Conservation (phyloP, 23 tunicate species). For the Trididemnum miniatum region DNA sequence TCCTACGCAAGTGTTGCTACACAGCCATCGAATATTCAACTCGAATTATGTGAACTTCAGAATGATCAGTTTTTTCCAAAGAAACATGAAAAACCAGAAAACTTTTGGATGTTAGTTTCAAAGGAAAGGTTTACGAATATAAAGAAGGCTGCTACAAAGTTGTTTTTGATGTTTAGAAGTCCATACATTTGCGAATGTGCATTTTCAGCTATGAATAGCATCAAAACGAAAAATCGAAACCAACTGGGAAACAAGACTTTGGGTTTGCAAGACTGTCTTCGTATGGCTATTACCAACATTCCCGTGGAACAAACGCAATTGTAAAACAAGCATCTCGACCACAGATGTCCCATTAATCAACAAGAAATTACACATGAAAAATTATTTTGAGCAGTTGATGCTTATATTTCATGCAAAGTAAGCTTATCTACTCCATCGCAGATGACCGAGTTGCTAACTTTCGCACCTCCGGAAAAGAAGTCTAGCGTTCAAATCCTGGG, state of each 20-base stretch:
- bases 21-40: constrained; percentile 14
- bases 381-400: too few species aligned
- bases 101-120: constrained; percentile 33
- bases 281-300: constrained; percentile 13
- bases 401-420: too few species aligned
- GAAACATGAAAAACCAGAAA: constrained; percentile 23
- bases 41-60: constrained; percentile 33
- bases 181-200: constrained; percentile 30
- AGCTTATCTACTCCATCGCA: too few species aligned
- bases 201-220: constrained; percentile 26
- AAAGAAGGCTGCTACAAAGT: constrained; percentile 21
- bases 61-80: constrained; percentile 24
- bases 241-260: constrained; percentile 15
- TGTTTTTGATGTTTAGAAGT: constrained; percentile 29
- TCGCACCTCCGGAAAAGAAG: too few species aligned
- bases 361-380: background rate
- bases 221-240: constrained; percentile 8
- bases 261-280: constrained; percentile 2
- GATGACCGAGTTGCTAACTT: too few species aligned
- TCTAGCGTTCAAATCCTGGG: too few species aligned
- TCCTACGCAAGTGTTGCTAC: constrained; percentile 18
- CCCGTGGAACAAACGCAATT: constrained; percentile 4
- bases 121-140: constrained; percentile 20
- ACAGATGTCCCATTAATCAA: constrained; percentile 25
- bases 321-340: constrained; percentile 28